Conservation (phyloP, 1,140 invertebrate genomes). For the Vanessa tameamea region DNA sequence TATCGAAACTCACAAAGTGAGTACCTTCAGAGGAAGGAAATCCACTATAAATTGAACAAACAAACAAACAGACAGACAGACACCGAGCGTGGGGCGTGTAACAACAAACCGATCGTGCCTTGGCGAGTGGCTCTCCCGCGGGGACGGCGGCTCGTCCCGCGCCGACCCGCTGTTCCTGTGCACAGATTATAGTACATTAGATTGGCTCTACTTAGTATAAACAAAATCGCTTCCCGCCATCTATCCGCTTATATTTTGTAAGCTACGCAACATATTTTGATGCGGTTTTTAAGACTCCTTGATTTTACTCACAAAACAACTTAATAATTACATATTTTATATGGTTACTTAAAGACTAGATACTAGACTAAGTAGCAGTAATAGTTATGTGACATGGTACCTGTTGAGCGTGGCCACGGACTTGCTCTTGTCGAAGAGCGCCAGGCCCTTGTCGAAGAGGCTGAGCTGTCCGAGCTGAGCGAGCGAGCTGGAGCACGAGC, state of each 20-base stretch:
- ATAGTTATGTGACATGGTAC: slow-evolving; percentile 10
- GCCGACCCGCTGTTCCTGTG: slow-evolving; percentile 48
- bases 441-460: slow-evolving; percentile 62
- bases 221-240: not conserved
- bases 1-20: too few species aligned
- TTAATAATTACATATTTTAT: too few species aligned
- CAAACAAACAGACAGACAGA: not conserved
- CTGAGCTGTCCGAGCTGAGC: slow-evolving; percentile 54
- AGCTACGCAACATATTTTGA: too few species aligned
- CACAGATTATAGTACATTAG: too few species aligned
- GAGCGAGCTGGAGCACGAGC: slow-evolving; percentile 45
- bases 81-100: not conserved
- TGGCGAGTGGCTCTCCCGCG: slow-evolving; percentile 65
- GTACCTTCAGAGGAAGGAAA: too few species aligned
- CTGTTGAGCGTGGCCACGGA: slow-evolving; percentile 45
- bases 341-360: too few species aligned
- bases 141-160: slow-evolving; percentile 65
- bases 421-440: slow-evolving; percentile 66
- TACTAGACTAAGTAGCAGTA: too few species aligned
- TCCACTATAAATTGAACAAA: too few species aligned
- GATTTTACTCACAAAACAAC: too few species aligned
- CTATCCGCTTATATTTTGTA: too few species aligned
- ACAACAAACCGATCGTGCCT: slow-evolving; percentile 55
- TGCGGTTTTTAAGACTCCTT: too few species aligned
- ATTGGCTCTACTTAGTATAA: not conserved